A percentile compares a stretch with the other conserved stretches of the same genome.
Evolutionary conservation across 1,140 invertebrate genomes (phyloP).

Genomic region (Bathynomus jamesi): DNA sequence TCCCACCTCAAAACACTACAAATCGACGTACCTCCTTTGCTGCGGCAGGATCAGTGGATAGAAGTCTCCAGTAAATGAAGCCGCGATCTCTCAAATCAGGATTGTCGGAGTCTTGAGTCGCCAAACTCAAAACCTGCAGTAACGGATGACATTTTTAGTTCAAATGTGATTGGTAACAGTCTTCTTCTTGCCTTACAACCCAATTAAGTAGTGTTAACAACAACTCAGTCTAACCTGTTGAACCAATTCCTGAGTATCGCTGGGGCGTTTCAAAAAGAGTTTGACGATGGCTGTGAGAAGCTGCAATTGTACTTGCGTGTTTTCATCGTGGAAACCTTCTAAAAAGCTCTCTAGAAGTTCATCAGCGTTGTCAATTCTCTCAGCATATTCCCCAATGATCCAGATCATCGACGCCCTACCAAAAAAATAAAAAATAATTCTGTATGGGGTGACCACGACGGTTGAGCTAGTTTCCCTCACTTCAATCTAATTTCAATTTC

Average conservation of each 20-base stretch:
- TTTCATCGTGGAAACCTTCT: constrained; percentile 99
- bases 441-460: background rate
- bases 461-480: background rate
- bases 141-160: background rate
- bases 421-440: constrained; percentile 15
- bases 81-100: constrained; percentile 96
- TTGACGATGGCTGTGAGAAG: constrained; percentile 97
- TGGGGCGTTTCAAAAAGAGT: constrained; percentile 93
- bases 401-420: constrained; percentile 96
- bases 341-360: constrained; percentile 96
- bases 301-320: constrained; percentile 96
- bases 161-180: background rate
- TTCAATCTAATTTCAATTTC: background rate
- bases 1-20: too few relatives aligned
- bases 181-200: too few relatives aligned
- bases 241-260: constrained; percentile 96
- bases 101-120: constrained; percentile 94
- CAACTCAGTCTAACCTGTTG: constrained; percentile 54
- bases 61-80: constrained; percentile 98
- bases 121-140: constrained; percentile 35
- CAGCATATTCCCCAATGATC: constrained; percentile 99
- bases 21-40: constrained; percentile 74
- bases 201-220: too few relatives aligned
- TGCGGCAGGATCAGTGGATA: constrained; percentile 96
- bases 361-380: constrained; percentile 98